Base-by-base conservation (phyloP, 92 coral and sea anemone genomes). In the Paramuricea clavata region DNA sequence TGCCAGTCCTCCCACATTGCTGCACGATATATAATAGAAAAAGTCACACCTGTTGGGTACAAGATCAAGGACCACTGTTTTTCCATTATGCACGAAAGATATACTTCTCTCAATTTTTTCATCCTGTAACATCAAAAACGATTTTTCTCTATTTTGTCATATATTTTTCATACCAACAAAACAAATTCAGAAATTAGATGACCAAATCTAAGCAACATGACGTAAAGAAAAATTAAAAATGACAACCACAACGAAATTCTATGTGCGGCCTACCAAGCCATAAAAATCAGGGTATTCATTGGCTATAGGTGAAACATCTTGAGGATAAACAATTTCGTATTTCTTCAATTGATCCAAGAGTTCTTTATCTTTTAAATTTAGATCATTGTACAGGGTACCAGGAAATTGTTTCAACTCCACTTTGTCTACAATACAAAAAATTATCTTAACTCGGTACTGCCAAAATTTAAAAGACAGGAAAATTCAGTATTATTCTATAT, bases 31-130 rank as follows among this genome's bases (percentile, higher is more conserved):
- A n/a, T 4, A 39, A 4, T 39, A 39, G 4, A 10, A 10, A 10
- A 4, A 39, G 44, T 39, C 44, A 4, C 4, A 54, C 79, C 79
- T 73, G 79, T 73, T 73, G 12, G 30, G 79, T 6, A 73, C 79
- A 42, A 73, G 60, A 23, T 73, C 59, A 42, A 73, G 54, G 19
- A 73, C 30, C n/a, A 73, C 11, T 7, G 21, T 73, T 12, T 73
- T 73, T 32, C 36, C 60, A 2, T 39, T 27, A 73, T n/a, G 32
- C 26, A 52, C 16, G 25, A 73, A 73, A 16, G 79, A 73, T 73
- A 73, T 43, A 33, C 79, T 73, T 31, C 54, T 42, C 11, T 73
- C 79, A 7, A 73, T 47, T 21, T 35, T n/a, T 70, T 26, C 76
- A 35, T 39, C 76, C 76, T 70, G 41, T 12, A n/a, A n/a, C n/a